Conservation (phyloP, 2,113 vertebrate genomes). For the Mus musculus region GRCm39 chr2:115615501-115616000, state of each 20-base stretch:
- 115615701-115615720: background rate
- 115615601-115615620: background rate
- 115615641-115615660: background rate
- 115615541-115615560: background rate
- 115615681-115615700: background rate
- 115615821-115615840: slow-evolving; percentile 17
- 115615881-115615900: background rate
- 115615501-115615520: slow-evolving; percentile 2
- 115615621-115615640: background rate
- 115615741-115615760: slow-evolving; percentile 47
- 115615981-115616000: no score
- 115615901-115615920: background rate
- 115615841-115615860: background rate
- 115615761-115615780: background rate
- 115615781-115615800: background rate
- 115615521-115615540: background rate
- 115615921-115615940: no score
- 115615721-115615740: background rate
- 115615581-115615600: background rate
- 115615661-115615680: slow-evolving; percentile 50
- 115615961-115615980: no score
- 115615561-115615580: background rate
- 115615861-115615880: background rate
- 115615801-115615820: background rate
- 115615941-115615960: background rate